Percentiles rank a stretch among this genome's conserved stretches.
phyloP scores from a whole-genome alignment of 2,888 invertebrate genomes.

The Listrodromus nycthemerus region DNA sequence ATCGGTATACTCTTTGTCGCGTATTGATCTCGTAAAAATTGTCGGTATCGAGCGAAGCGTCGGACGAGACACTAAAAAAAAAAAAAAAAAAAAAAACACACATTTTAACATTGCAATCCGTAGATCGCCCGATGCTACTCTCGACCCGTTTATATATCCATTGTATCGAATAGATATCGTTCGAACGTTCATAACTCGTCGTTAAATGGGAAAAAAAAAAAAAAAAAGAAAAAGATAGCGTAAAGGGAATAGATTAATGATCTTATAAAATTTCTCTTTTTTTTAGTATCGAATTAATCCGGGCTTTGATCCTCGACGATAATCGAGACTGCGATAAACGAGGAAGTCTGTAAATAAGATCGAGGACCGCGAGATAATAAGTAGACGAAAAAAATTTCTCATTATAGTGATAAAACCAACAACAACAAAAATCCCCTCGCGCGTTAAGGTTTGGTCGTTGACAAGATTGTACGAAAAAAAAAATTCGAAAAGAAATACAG shows the following conservation, averaged over 20 bases:
- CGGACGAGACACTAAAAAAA: background rate
- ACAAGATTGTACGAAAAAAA: background rate
- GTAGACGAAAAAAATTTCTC: conserved; percentile 23
- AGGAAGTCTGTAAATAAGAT: conserved; percentile 43
- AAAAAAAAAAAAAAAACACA: background rate
- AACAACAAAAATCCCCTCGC: conserved; percentile 1
- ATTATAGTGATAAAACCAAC: conserved; percentile 17
- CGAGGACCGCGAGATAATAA: conserved; percentile 32
- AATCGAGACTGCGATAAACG: conserved; percentile 32
- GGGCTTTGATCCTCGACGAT: conserved; percentile 25
- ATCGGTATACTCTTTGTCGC: conserved; percentile 32
- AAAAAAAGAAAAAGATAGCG: conserved; percentile 5
- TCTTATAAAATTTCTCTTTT: background rate
- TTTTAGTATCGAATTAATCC: background rate
- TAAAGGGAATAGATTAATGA: background rate
- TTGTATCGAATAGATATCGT: background rate
- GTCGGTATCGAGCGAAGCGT: conserved; percentile 27
- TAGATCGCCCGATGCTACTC: background rate
- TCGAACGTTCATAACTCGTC: conserved; percentile 5
- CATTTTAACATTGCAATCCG: background rate
- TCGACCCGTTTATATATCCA: conserved; percentile 12
- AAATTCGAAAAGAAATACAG: background rate
- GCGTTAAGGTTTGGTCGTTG: conserved; percentile 4
- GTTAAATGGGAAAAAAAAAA: background rate
- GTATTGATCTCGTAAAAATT: conserved; percentile 30